Conservation (phyloP, 2,888 invertebrate genomes). For the Perdita meconis region DNA sequence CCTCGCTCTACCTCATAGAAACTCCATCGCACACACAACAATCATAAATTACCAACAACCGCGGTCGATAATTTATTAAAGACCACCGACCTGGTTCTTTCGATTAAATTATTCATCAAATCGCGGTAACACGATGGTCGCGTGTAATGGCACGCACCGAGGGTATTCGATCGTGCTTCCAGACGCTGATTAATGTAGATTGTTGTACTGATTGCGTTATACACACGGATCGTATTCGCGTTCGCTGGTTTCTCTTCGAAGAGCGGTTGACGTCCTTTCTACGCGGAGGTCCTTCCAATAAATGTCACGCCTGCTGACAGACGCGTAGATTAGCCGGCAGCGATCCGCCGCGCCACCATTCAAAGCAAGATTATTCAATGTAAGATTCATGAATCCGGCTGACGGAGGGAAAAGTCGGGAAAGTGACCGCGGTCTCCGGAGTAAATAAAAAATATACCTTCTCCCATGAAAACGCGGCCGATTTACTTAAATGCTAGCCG, state of each 20-base stretch:
- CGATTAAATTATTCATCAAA: constrained; percentile 2
- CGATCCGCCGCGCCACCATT: background rate
- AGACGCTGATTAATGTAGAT: constrained; percentile 42
- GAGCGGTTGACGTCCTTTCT: background rate
- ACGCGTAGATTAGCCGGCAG: background rate
- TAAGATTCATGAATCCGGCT: too few relatives aligned
- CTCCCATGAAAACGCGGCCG: too few relatives aligned
- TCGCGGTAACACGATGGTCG: background rate
- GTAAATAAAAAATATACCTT: too few relatives aligned
- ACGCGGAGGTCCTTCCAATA: constrained; percentile 13
- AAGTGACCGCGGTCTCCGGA: too few relatives aligned
- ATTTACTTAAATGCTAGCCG: too few relatives aligned
- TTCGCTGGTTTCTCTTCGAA: constrained; percentile 26
- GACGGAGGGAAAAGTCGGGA: too few relatives aligned
- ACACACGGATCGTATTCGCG: background rate
- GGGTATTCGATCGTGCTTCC: constrained; percentile 11
- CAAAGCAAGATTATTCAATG: background rate
- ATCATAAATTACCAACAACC: too few relatives aligned
- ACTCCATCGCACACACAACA: background rate
- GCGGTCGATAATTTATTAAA: constrained; percentile 2
- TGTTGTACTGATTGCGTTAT: constrained; percentile 15
- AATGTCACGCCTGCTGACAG: constrained; percentile 9
- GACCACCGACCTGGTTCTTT: background rate
- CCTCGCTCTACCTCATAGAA: too few relatives aligned
- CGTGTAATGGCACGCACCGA: background rate